Conservation (phyloP, 2,888 invertebrate genomes). For the Coelopa pilipes region DNA sequence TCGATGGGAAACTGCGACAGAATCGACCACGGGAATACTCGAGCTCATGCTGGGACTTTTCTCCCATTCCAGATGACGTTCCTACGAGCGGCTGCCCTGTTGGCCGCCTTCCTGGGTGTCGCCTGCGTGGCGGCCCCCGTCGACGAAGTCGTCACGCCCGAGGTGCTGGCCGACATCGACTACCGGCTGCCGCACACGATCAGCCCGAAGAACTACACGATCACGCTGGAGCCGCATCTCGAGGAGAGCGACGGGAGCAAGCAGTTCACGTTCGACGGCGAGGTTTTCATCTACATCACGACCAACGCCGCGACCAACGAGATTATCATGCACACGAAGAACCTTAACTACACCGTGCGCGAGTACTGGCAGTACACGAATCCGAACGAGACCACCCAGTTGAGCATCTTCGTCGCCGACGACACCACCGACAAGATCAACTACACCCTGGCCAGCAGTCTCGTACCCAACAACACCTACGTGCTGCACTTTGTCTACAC, state of each 20-base stretch:
- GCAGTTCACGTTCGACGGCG: conserved; percentile 63
- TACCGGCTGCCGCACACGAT: conserved; percentile 63
- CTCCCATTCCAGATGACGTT: conserved; percentile 35
- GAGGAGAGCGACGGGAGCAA: conserved; percentile 53
- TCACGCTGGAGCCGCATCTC: conserved; percentile 70
- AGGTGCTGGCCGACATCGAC: conserved; percentile 38
- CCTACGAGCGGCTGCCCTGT: conserved; percentile 37
- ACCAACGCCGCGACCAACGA: conserved; percentile 62
- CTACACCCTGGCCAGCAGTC: conserved; percentile 60
- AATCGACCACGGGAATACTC: not conserved
- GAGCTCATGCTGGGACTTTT: not conserved
- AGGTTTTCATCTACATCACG: conserved; percentile 67
- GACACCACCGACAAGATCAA: conserved; percentile 66
- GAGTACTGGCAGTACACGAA: conserved; percentile 50
- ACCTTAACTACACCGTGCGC: conserved; percentile 54
- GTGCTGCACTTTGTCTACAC: conserved; percentile 68
- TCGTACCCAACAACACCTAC: conserved; percentile 63
- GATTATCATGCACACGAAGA: conserved; percentile 69
- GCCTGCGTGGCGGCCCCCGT: conserved; percentile 43
- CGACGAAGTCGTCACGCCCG: conserved; percentile 34
- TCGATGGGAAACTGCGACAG: not conserved
- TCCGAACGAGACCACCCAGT: conserved; percentile 47
- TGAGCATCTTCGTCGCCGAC: conserved; percentile 44
- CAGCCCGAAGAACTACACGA: conserved; percentile 69
- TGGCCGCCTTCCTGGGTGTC: conserved; percentile 48